Base-by-base conservation (phyloP, 1,140 invertebrate genomes). In the Popillia japonica region DNA sequence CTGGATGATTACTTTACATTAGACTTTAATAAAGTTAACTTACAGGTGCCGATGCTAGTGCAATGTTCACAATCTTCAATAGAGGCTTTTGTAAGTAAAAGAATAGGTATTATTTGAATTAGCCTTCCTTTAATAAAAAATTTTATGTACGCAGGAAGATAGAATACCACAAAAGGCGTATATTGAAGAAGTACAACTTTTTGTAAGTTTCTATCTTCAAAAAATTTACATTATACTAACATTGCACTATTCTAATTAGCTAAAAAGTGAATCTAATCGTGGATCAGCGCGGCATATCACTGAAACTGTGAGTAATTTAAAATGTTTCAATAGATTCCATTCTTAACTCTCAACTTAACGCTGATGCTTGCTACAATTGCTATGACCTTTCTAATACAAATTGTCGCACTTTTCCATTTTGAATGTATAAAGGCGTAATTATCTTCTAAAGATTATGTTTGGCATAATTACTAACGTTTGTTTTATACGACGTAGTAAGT, bases 161-260 rank as follows among this genome's bases (percentile, higher is more conserved):
- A 23, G 22, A 17, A 22, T 22, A 27, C 0, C 20, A 27, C 6
- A 68, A 9, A 27, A 68, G 22, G 61, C 61, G 9, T 68, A 22
- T 27, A 34, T 68, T 68, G 61, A 68, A 68, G 61, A 68, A 68
- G 61, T 68, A 14, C 61, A 27, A 3, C 61, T 68, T 68, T 68
- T 68, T 14, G 61, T 68, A 68, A 68, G 61, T 68, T 23, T 68
- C 11, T 27, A 8, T 27, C 22, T 4, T 68, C 4, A n/a, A 6
- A 48, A 14, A 2, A 68, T 10, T n/a, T n/a, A 7, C 9, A 68
- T 68, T 0, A 68, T 14, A 22, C 22, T 27, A 14, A 68, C 22
- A 1, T 68, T 22, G 22, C 22, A 34, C 48, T 0, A 55, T n/a
- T 68, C 2, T 68, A 14, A 23, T 23, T 34, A 68, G 61, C 9